Evolutionary conservation across 2,113 vertebrate genomes (phyloP).

Genomic region (Marmota monax): DNA sequence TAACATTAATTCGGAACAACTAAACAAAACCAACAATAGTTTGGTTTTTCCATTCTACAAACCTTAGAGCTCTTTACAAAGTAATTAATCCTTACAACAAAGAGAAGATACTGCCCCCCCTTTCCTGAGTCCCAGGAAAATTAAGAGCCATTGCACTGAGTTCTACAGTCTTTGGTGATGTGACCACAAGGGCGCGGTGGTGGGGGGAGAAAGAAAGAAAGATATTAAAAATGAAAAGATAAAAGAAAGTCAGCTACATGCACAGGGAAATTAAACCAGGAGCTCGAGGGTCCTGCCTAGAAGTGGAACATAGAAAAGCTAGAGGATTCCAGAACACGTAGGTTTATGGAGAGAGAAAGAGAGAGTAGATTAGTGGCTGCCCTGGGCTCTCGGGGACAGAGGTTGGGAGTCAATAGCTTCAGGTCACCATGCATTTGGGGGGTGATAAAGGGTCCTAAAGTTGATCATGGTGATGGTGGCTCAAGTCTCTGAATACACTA

Average conservation of each 20-base stretch:
- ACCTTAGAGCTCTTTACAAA: constrained; percentile 46
- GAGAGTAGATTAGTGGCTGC: too few species aligned
- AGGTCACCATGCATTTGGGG: not conserved
- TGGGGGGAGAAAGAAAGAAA: fast-evolving
- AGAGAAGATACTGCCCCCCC: not conserved
- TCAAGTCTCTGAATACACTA: not conserved
- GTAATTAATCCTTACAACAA: constrained; percentile 65
- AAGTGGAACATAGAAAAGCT: not conserved
- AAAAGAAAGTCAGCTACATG: too few species aligned
- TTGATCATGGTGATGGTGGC: not conserved
- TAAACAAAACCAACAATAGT: constrained; percentile 52
- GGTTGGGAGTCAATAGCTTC: not conserved
- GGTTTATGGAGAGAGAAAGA: not conserved
- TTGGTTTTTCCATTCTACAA: constrained; percentile 55
- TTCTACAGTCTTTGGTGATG: not conserved
- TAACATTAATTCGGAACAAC: constrained; percentile 63
- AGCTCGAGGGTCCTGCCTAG: too few species aligned
- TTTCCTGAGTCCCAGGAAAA: constrained; percentile 20
- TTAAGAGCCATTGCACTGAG: not conserved
- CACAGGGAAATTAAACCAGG: not conserved
- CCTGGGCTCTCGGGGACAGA: not conserved
- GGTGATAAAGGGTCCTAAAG: not conserved
- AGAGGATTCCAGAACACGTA: fast-evolving
- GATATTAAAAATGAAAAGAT: not conserved
- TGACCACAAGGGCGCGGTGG: fast-evolving